These are phyloP conservation scores for Heliothis subflexa DNA, from an alignment of 1,140 invertebrate species.

Conservation along the genomic window DNA sequence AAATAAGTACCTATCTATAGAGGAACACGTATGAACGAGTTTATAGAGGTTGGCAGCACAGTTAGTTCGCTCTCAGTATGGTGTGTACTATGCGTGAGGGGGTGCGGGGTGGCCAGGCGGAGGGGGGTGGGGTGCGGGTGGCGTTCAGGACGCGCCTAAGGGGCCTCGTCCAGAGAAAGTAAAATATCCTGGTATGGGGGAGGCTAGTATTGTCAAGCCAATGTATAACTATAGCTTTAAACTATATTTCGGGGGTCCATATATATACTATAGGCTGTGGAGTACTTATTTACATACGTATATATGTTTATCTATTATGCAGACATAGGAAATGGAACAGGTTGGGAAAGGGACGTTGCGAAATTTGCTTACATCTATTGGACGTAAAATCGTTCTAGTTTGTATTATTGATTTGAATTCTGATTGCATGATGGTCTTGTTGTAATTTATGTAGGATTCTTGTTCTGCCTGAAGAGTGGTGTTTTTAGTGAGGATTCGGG, in stretches of 20 bases:
- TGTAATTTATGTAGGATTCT: background rate
- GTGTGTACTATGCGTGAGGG: conserved; percentile 79
- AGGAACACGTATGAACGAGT: conserved; percentile 75
- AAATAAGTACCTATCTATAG: conserved; percentile 78
- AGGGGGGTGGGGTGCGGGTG: conserved; percentile 55
- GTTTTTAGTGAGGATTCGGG: no score
- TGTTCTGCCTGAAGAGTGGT: background rate
- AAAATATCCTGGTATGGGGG: conserved; percentile 83
- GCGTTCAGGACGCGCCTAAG: conserved; percentile 73
- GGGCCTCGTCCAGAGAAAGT: conserved; percentile 84
- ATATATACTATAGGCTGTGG: conserved; percentile 63
- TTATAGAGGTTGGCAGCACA: conserved; percentile 80
- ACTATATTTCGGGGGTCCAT: conserved; percentile 78
- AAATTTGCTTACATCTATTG: conserved; percentile 75
- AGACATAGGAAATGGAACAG: conserved; percentile 79
- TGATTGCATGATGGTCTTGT: conserved; percentile 39
- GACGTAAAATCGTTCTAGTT: conserved; percentile 61
- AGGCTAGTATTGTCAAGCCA: conserved; percentile 84
- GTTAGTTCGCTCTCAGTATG: conserved; percentile 83
- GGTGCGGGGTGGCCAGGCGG: conserved; percentile 61
- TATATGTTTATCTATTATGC: conserved; percentile 83
- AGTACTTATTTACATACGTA: conserved; percentile 83
- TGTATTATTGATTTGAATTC: conserved; percentile 60
- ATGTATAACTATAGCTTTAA: conserved; percentile 84
- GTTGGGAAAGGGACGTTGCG: conserved; percentile 68